Conservation (phyloP, 2,797 vertebrate genomes). For the Odontamblyopus rebecca region DNA sequence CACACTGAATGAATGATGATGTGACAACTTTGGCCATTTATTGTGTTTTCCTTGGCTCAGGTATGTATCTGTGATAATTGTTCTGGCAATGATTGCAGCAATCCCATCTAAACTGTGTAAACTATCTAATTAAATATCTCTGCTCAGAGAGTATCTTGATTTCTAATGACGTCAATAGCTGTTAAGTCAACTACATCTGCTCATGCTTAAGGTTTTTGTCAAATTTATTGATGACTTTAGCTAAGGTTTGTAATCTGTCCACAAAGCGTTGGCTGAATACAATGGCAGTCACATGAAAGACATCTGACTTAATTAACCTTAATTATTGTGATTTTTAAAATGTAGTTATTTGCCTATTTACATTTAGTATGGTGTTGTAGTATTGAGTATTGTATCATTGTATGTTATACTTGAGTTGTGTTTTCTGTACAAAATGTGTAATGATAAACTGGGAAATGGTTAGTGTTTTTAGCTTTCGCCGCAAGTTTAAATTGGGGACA, state of each 20-base stretch:
- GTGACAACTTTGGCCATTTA: conserved; percentile 14
- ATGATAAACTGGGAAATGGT: not conserved
- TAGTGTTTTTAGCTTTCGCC: not conserved
- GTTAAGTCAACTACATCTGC: conserved; percentile 4
- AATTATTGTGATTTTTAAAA: not conserved
- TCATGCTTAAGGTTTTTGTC: conserved; percentile 5
- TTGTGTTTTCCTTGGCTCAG: conserved; percentile 13
- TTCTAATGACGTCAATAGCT: conserved; percentile 10
- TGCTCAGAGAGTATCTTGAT: conserved; percentile 2
- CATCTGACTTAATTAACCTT: too few species aligned
- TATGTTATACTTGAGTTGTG: not conserved
- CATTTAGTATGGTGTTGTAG: not conserved
- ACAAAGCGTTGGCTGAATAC: not conserved
- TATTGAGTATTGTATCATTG: not conserved
- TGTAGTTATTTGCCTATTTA: not conserved
- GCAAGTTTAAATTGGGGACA: not conserved
- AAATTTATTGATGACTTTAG: conserved; percentile 1
- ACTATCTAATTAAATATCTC: conserved; percentile 7
- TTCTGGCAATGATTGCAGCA: conserved; percentile 6
- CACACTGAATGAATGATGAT: conserved; percentile 6
- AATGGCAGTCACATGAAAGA: not conserved
- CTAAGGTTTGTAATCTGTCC: not conserved
- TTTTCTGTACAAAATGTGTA: not conserved
- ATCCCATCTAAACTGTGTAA: conserved; percentile 16
- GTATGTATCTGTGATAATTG: conserved; percentile 5